Evolutionary conservation across 2,113 vertebrate species (phyloP), one percentile per base, ranked within the genome.

Genomic region (Holacanthus passer): DNA sequence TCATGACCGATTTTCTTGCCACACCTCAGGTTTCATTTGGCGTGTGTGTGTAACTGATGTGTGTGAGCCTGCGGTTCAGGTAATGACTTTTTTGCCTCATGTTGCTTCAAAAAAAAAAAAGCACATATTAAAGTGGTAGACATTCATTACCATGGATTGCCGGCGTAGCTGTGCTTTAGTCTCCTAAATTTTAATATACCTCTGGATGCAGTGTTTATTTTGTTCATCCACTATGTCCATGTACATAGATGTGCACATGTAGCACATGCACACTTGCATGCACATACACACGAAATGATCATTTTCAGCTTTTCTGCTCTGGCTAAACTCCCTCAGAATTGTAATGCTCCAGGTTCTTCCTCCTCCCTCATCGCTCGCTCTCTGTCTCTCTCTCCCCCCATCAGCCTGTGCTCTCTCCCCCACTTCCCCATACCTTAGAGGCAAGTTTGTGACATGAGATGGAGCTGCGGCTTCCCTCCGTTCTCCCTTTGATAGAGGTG

Each of bases 401-500:
- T 72, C 76, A 32, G 63, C 65, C 58, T 66, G 53, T 31, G 13
- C 73, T 89, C 79, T 79, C 70, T 79, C 53, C 52, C 81, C 68
- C 64, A 53, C 73, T 75, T 81, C 63, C 55, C 69, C 58, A 7
- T 79, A 87, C 86, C 83, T 92, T 27, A 20, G 82, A 86, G 90
- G 87, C 76, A 73, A 68, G 77, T 87, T 89, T 87, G 75, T 90
- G 88, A 91, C 88, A 79, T 75, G 78, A 88, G 82, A 87, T 81
- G 83, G 80, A 86, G 86, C 63, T 68, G 73, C 50, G 27, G 65
- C 81, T 83, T 85, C 79, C 60, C 84, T 74, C 73, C 66, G 17
- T 70, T 69, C 70, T 87, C 65, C 77, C 85, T 90, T 90, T 91
- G 88, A 91, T 90, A 83, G 88, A 89, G 89, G 87, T 93, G 88